Evolutionary conservation across 2,888 invertebrate species (phyloP).

Genomic region (Limnephilus rhombicus): DNA sequence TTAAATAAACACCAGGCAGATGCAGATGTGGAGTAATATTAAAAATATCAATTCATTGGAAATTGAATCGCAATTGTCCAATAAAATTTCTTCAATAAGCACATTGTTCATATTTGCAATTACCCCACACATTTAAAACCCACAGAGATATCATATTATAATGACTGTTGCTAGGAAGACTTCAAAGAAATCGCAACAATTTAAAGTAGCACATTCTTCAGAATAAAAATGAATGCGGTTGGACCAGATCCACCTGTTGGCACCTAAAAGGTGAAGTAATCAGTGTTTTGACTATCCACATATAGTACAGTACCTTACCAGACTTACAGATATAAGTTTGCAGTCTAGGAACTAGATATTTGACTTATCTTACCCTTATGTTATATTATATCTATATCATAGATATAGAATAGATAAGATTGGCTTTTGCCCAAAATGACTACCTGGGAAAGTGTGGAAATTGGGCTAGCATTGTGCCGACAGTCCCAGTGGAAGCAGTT

Average conservation of each 20-base stretch:
- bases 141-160: not conserved
- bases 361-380: conserved; percentile 57
- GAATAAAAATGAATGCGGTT: not conserved
- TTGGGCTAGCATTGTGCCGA: not conserved
- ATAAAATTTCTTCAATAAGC: not conserved
- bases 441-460: not conserved
- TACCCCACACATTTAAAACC: not conserved
- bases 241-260: conserved; percentile 11
- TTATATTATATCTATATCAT: conserved; percentile 11
- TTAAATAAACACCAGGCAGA: not conserved
- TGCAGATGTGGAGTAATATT: not conserved
- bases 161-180: not conserved
- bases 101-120: not conserved
- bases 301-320: not conserved
- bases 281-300: not conserved
- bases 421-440: not conserved
- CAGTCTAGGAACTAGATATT: conserved; percentile 62
- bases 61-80: too few species aligned
- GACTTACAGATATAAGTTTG: conserved; percentile 40
- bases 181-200: not conserved
- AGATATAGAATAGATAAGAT: not conserved
- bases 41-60: not conserved
- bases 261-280: not conserved
- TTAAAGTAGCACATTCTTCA: not conserved
- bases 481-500: not conserved